Conservation (phyloP, 2,888 invertebrate genomes). For the Galeopsomyia nigrocyanea region DNA sequence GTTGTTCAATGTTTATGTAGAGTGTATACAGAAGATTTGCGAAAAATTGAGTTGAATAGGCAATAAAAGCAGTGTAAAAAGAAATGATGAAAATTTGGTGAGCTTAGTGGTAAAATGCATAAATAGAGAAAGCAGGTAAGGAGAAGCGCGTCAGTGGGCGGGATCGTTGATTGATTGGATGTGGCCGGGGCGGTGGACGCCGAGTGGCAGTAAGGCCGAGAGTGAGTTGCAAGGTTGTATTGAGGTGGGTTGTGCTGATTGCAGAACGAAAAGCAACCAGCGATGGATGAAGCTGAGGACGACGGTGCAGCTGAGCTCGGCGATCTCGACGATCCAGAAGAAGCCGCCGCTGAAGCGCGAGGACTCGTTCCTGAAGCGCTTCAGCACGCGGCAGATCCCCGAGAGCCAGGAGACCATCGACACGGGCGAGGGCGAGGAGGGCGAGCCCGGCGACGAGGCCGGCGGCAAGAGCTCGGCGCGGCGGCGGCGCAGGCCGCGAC, state of each 20-base stretch:
- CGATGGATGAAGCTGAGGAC: slow-evolving; percentile 97
- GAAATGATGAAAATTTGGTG: slow-evolving; percentile 1
- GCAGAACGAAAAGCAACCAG: slow-evolving; percentile 91
- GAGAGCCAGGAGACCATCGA: slow-evolving; percentile 87
- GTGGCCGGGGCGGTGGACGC: no score
- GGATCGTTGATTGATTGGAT: no score
- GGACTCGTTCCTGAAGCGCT: slow-evolving; percentile 93
- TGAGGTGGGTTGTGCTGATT: slow-evolving; percentile 13
- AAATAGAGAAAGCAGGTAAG: no score
- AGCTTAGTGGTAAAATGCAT: slow-evolving; percentile 2
- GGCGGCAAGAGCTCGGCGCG: slow-evolving; percentile 72
- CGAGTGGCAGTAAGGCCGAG: no score
- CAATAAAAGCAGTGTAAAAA: neutral
- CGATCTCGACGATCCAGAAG: slow-evolving; percentile 83
- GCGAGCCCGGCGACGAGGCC: slow-evolving; percentile 67
- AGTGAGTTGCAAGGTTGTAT: no score
- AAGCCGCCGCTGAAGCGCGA: slow-evolving; percentile 91
- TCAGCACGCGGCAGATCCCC: slow-evolving; percentile 92
- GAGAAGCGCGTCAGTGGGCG: no score
- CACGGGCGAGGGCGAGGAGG: slow-evolving; percentile 78
- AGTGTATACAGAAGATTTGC: neutral
- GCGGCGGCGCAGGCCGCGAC: slow-evolving; percentile 75
- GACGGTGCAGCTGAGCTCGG: slow-evolving; percentile 92
- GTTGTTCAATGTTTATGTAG: slow-evolving; percentile 20
- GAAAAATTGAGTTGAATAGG: no score